phyloP scores from a whole-genome alignment of 2,797 vertebrate species.

The Leucoraja ocellata region DNA sequence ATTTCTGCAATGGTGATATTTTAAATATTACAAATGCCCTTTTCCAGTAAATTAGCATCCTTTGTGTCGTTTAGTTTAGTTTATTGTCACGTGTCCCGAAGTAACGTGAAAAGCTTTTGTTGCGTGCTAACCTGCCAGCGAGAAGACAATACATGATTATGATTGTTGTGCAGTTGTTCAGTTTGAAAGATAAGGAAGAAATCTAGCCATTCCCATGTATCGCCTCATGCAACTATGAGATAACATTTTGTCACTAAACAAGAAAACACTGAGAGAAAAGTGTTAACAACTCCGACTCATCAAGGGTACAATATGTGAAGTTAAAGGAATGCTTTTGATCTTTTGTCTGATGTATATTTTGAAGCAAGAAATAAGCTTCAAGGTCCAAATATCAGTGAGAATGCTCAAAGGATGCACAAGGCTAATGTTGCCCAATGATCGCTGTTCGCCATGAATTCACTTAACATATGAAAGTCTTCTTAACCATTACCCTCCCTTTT shows the following conservation, averaged over 20 bases:
- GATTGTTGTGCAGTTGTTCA: no score
- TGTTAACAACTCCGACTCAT: neutral
- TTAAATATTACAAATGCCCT: no score
- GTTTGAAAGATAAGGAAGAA: no score
- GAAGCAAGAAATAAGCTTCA: neutral
- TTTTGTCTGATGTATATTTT: neutral
- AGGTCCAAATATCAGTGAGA: neutral
- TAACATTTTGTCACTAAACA: neutral
- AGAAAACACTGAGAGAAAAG: neutral
- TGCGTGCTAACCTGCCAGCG: no score
- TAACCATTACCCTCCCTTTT: constrained; percentile 10
- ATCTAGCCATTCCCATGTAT: neutral
- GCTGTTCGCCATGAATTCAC: neutral
- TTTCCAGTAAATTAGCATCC: neutral
- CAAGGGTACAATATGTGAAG: neutral
- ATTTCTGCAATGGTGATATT: neutral
- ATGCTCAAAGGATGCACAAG: neutral
- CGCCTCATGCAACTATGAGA: neutral
- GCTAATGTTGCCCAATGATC: neutral
- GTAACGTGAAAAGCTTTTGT: no score
- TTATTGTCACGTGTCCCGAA: no score
- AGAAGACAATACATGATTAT: no score
- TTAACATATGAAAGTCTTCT: constrained; percentile 19
- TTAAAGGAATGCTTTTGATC: neutral
- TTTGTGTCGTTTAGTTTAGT: neutral